Base-by-base conservation (phyloP, 2,113 vertebrate species). In the Puffinus mauretanicus region DNA sequence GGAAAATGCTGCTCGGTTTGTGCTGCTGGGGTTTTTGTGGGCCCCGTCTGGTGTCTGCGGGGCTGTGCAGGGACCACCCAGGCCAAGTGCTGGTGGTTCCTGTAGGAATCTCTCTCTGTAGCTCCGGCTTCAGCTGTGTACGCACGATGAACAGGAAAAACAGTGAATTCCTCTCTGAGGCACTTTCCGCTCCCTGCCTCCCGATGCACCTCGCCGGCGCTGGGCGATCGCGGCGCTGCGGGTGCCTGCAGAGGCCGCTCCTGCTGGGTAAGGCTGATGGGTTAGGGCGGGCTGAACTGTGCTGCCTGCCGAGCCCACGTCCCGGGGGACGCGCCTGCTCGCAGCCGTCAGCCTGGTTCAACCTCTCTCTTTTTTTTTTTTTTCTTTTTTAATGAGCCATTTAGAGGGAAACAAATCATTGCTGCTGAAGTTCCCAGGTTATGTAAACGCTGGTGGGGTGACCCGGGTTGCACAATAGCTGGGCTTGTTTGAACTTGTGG, bases 161-260 rank as follows among this genome's bases (percentile, higher is more conserved):
- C 0, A 10, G 38, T 1, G 47, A 4, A 3, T 30, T 27, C 20
- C 9, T 16, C 44, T 15, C 16, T 1, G n/a, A 14, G 46, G n/a
- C 5, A 4, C 4, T 11, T 16, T 34, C 58, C 52, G 71, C 32
- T 64, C 27, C 27, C 40, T 2, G 11, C 21, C 6, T 26, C 36
- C 22, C 0, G 7, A 1, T 5, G 12, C 30, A 42, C 21, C 46
- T 5, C 10, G 1, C 30, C 5, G 0, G 58, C 4, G 51, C 75
- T 1, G 49, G 20, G 51, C 1, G 4, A 9, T 11, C 0, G 1
- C 18, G 3, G 51, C 2, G 6, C 40, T 10, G 7, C 0, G 0
- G 0, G 22, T 7, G 55, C 51, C 38, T 7, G 67, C 24, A 1
- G 16, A 13, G 29, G 73, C 11, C 24, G 38, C 73, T 16, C 0